phyloP scores from a whole-genome alignment of 2,797 vertebrate genomes.

The Malacoraja senta region DNA sequence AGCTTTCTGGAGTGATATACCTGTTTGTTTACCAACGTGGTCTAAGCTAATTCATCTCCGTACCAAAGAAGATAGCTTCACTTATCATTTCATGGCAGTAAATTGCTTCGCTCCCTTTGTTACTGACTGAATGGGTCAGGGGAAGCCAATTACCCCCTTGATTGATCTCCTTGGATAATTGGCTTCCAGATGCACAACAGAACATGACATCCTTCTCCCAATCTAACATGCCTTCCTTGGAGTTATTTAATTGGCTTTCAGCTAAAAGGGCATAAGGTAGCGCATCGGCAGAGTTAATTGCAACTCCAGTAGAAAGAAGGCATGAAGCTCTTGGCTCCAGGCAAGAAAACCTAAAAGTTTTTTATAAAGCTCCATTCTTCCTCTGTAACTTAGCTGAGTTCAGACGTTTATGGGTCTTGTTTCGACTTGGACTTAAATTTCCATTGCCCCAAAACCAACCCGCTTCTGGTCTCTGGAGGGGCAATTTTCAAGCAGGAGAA shows the following conservation, averaged over 20 bases:
- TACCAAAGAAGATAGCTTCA: background rate
- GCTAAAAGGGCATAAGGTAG: background rate
- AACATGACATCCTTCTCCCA: constrained; percentile 12
- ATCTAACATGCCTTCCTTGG: background rate
- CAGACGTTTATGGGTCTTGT: background rate
- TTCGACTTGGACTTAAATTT: background rate
- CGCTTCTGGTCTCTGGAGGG: background rate
- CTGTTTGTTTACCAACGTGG: background rate
- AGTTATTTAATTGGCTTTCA: constrained; percentile 10
- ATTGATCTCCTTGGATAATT: constrained; percentile 14
- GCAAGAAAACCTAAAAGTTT: background rate
- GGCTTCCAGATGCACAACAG: constrained; percentile 23
- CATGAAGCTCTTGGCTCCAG: background rate
- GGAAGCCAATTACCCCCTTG: background rate
- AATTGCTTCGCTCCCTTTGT: background rate
- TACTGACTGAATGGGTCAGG: background rate
- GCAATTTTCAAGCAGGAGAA: background rate
- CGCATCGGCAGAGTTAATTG: background rate
- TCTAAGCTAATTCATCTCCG: background rate
- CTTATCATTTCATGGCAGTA: background rate
- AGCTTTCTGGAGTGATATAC: background rate
- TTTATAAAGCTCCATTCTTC: background rate
- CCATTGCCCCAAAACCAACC: background rate
- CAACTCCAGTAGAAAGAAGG: background rate
- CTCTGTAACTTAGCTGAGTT: background rate